A percentile compares a stretch with the other conserved stretches of the same genome.
These are phyloP conservation scores for Dilophus febrilis DNA, from an alignment of 2,888 invertebrate genomes.

Conservation along the genomic window DNA sequence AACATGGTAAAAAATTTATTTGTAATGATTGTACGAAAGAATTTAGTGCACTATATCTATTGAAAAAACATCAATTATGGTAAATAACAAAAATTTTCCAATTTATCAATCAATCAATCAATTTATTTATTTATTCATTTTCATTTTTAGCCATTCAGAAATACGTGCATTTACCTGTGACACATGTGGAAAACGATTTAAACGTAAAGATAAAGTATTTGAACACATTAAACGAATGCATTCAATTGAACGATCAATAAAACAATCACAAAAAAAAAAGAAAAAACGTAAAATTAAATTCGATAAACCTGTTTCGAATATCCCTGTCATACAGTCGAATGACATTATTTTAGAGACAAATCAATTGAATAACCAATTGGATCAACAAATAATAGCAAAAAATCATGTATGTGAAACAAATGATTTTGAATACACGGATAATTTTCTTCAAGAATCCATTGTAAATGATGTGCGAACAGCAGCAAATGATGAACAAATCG, in stretches of 20 bases:
- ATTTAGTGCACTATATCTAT: slow-evolving; percentile 26
- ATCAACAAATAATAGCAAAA: too few relatives aligned
- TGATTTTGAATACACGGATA: too few relatives aligned
- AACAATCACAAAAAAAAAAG: slow-evolving; percentile 38
- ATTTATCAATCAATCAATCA: slow-evolving; percentile 9
- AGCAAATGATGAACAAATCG: too few relatives aligned
- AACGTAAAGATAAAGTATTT: slow-evolving; percentile 55
- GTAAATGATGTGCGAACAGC: too few relatives aligned
- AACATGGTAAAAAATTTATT: slow-evolving; percentile 48
- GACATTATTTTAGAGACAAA: too few relatives aligned
- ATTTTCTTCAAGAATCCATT: too few relatives aligned
- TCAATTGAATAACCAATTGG: too few relatives aligned
- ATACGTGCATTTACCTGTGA: slow-evolving; percentile 55
- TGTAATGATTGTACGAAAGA: slow-evolving; percentile 51
- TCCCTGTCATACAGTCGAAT: too few relatives aligned
- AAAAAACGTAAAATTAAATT: too few relatives aligned
- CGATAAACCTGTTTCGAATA: too few relatives aligned
- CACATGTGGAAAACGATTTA: slow-evolving; percentile 60
- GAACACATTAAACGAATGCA: slow-evolving; percentile 37
- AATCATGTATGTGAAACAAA: too few relatives aligned
- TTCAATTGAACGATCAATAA: not conserved
- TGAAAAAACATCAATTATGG: slow-evolving; percentile 2
- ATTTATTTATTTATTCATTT: slow-evolving; percentile 22
- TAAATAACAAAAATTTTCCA: slow-evolving; percentile 2
- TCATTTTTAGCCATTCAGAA: slow-evolving; percentile 34